These are phyloP conservation scores for Drosophila sordidapex DNA, from an alignment of 2,888 invertebrate genomes.

Conservation along the genomic window DNA sequence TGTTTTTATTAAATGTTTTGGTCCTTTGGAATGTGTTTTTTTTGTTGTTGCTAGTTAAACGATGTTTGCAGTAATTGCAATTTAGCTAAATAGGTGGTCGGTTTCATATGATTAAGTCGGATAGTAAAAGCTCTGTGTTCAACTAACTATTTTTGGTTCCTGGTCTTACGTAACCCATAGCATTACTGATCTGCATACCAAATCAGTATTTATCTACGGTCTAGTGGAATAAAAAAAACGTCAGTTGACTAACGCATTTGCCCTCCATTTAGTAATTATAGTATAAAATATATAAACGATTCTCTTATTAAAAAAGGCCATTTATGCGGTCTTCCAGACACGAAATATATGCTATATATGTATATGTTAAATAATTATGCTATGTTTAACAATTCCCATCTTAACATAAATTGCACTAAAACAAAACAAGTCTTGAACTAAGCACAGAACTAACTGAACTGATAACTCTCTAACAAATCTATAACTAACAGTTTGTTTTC, in stretches of 20 bases:
- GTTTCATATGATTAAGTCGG: constrained; percentile 44
- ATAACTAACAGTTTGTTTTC: constrained; percentile 29
- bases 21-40: constrained; percentile 82
- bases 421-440: constrained; percentile 52
- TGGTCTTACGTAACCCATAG: constrained; percentile 32
- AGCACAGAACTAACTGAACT: constrained; percentile 46
- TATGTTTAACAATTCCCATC: constrained; percentile 35
- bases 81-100: constrained; percentile 45
- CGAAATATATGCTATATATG: not conserved
- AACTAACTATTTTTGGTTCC: constrained; percentile 17
- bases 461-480: constrained; percentile 37
- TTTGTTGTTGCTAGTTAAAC: constrained; percentile 43
- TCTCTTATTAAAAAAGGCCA: constrained; percentile 27
- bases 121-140: constrained; percentile 15
- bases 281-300: constrained; percentile 26
- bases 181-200: constrained; percentile 5
- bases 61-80: constrained; percentile 10
- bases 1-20: constrained; percentile 61
- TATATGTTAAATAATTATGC: constrained; percentile 16
- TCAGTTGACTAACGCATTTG: constrained; percentile 1
- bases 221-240: not conserved
- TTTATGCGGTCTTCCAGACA: constrained; percentile 28
- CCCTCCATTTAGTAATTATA: not conserved
- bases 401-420: constrained; percentile 55
- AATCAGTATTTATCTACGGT: constrained; percentile 8